phyloP scores from a whole-genome alignment of 2,113 vertebrate genomes.

The Melierax canorus region DNA sequence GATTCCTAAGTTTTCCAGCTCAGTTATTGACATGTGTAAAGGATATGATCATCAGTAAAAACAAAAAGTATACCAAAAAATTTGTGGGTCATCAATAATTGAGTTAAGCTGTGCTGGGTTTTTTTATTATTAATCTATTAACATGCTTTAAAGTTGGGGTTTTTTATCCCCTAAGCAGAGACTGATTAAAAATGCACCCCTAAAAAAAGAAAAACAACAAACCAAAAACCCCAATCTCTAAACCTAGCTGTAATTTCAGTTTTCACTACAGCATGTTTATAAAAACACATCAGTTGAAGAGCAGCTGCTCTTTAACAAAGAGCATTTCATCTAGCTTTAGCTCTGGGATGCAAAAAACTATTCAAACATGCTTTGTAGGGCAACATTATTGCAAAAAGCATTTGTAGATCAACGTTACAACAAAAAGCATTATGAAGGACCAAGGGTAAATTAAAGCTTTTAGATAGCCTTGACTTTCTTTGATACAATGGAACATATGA shows the following conservation, averaged over 20 bases:
- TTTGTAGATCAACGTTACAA: conserved; percentile 25
- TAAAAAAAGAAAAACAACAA: not conserved
- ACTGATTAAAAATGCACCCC: not conserved
- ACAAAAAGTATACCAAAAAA: not conserved
- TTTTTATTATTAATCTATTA: not conserved
- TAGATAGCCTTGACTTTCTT: conserved; percentile 7
- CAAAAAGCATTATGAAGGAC: conserved; percentile 30
- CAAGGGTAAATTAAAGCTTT: conserved; percentile 44
- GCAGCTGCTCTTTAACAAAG: not conserved
- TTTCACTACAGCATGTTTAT: not conserved
- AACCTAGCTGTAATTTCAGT: not conserved
- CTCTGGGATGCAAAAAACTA: not conserved
- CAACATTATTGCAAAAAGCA: conserved; percentile 20
- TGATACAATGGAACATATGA: not conserved
- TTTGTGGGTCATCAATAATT: not conserved
- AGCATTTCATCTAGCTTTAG: not conserved
- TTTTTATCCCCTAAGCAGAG: not conserved
- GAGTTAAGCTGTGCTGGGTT: not conserved
- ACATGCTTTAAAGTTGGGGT: not conserved
- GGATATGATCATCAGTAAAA: not conserved
- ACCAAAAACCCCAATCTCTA: not conserved
- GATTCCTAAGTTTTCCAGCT: not conserved
- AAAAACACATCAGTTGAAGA: not conserved
- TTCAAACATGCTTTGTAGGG: not conserved
- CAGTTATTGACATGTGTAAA: not conserved